Evolutionary conservation across 1,140 invertebrate species (phyloP).

Genomic region (Drosophila simulans): DNA sequence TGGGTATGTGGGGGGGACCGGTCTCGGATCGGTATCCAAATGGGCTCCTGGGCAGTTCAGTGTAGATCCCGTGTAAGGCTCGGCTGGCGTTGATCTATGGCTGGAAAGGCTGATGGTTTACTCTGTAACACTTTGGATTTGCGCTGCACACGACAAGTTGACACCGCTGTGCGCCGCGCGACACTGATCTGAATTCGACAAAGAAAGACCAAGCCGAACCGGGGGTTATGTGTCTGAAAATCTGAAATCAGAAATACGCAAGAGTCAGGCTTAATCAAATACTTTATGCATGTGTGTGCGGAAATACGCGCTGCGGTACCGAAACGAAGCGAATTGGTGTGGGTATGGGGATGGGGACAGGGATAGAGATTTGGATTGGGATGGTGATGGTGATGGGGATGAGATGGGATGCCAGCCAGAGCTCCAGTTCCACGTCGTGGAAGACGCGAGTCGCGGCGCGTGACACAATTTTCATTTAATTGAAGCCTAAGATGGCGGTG

Average conservation of each 20-base stretch:
- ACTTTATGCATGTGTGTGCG: conserved; percentile 32
- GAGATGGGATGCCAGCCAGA: conserved; percentile 3
- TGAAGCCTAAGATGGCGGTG: conserved; percentile 62
- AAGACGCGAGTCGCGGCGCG: conserved; percentile 46
- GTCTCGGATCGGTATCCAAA: neutral
- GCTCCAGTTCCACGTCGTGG: conserved; percentile 4
- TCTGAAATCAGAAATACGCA: conserved; percentile 46
- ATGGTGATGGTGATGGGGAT: no score
- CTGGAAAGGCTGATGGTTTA: conserved; percentile 2
- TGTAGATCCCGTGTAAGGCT: conserved; percentile 1
- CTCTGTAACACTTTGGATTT: conserved; percentile 25
- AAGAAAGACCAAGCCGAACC: conserved; percentile 37
- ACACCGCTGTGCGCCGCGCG: conserved; percentile 59
- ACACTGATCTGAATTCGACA: conserved; percentile 62
- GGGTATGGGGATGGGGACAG: neutral
- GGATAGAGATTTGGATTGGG: neutral
- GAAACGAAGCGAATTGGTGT: neutral
- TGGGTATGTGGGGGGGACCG: neutral
- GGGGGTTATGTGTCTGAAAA: conserved; percentile 37
- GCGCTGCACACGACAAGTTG: conserved; percentile 60
- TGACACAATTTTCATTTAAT: conserved; percentile 76
- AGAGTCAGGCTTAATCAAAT: conserved; percentile 75
- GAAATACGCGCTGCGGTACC: conserved; percentile 18
- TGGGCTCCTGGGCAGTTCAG: neutral
- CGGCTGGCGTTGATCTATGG: conserved; percentile 1